Conservation (phyloP, 2,113 vertebrate genomes). For the Coptodon rendalli region DNA sequence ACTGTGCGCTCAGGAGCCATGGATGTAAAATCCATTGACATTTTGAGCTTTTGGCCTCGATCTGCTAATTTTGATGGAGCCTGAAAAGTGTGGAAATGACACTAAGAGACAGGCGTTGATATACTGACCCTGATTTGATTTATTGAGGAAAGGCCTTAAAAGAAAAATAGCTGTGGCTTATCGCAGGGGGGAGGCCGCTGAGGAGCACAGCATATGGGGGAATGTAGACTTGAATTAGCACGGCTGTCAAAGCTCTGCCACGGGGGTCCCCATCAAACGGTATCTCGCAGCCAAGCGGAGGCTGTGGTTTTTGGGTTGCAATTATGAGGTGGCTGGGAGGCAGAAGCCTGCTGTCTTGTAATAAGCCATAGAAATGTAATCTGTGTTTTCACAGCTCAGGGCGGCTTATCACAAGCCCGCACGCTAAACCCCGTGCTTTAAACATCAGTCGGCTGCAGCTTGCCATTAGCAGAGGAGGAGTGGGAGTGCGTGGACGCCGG, state of each 20-base stretch:
- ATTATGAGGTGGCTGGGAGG: constrained; percentile 57
- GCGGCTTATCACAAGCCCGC: constrained; percentile 67
- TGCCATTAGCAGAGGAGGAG: constrained; percentile 45
- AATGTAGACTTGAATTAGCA: constrained; percentile 60
- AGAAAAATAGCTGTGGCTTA: constrained; percentile 13
- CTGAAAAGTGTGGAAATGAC: constrained; percentile 7
- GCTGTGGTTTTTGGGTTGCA: constrained; percentile 57
- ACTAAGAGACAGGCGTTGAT: constrained; percentile 2
- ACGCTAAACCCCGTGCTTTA: constrained; percentile 54
- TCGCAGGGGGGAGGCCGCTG: background rate
- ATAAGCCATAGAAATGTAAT: constrained; percentile 73
- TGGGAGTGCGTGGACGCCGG: constrained; percentile 17
- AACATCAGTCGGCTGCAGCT: constrained; percentile 53
- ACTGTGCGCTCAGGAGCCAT: background rate
- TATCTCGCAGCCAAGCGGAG: constrained; percentile 46
- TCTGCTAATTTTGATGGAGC: background rate
- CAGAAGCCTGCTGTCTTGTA: constrained; percentile 42
- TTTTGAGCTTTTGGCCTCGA: background rate
- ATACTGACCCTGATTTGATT: constrained; percentile 1
- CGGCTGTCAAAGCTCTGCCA: constrained; percentile 58
- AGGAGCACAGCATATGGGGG: constrained; percentile 16
- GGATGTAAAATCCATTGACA: background rate
- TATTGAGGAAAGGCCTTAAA: constrained; percentile 10
- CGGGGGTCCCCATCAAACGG: constrained; percentile 39
- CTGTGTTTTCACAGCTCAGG: constrained; percentile 75